Conservation (phyloP, 2,797 vertebrate genomes). For the Eulemur rubriventer region DNA sequence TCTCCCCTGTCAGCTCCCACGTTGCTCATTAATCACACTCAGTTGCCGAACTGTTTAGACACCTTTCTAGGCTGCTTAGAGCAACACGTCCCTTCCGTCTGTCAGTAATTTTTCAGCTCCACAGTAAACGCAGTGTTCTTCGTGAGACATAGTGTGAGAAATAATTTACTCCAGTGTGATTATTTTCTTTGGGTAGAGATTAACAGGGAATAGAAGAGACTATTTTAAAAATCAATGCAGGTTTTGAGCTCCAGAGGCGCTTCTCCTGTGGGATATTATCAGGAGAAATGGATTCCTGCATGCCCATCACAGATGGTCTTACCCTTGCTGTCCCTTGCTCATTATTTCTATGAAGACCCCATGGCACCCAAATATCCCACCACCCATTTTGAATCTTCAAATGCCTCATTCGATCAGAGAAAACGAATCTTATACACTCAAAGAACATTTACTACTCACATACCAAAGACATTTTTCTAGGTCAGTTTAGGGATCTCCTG, state of each 20-base stretch:
- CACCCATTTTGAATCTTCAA: background rate
- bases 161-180: constrained; percentile 44
- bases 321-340: background rate
- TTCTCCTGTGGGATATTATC: background rate
- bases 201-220: background rate
- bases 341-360: background rate
- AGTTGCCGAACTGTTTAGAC: background rate
- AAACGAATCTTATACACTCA: background rate
- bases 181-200: constrained; percentile 61
- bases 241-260: background rate
- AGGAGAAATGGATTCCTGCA: background rate
- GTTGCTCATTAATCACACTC: constrained; percentile 29
- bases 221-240: constrained; percentile 24
- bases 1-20: background rate
- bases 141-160: constrained; percentile 11
- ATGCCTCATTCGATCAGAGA: background rate
- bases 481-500: background rate
- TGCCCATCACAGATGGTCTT: background rate
- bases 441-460: background rate
- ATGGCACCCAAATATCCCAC: background rate
- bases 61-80: constrained; percentile 16
- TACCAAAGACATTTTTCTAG: background rate
- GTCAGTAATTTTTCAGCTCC: constrained; percentile 43
- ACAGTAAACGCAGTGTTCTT: constrained; percentile 11
- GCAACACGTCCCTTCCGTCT: background rate